Evolutionary conservation across 2,113 vertebrate species (phyloP).

Genomic region (Irena cyanogastra): DNA sequence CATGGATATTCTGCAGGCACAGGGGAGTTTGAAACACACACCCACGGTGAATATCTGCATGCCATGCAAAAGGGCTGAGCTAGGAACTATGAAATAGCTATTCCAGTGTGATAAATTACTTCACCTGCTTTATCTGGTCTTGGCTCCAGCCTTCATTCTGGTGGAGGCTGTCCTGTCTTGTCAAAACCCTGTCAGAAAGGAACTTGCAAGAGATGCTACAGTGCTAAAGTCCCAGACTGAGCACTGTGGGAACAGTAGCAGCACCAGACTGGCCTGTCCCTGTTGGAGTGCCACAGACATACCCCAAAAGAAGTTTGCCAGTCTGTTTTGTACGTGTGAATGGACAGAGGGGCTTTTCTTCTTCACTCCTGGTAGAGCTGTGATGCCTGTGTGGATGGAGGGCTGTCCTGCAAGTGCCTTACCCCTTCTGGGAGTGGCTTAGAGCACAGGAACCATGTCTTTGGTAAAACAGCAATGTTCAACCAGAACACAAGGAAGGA

Average conservation of each 20-base stretch:
- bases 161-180: background rate
- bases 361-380: background rate
- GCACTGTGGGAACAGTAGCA: background rate
- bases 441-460: background rate
- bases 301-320: background rate
- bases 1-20: background rate
- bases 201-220: background rate
- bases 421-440: background rate
- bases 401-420: background rate
- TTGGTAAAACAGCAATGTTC: background rate
- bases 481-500: background rate
- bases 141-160: background rate
- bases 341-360: background rate
- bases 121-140: background rate
- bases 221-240: background rate
- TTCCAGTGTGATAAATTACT: background rate
- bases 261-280: background rate
- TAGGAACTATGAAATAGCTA: background rate
- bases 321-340: background rate
- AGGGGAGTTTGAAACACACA: background rate
- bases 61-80: background rate
- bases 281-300: background rate
- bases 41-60: background rate
- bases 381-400: background rate
- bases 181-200: background rate